phyloP scores from a whole-genome alignment of 2,888 invertebrate species.

The Caenorhabditis macrosperma region DNA sequence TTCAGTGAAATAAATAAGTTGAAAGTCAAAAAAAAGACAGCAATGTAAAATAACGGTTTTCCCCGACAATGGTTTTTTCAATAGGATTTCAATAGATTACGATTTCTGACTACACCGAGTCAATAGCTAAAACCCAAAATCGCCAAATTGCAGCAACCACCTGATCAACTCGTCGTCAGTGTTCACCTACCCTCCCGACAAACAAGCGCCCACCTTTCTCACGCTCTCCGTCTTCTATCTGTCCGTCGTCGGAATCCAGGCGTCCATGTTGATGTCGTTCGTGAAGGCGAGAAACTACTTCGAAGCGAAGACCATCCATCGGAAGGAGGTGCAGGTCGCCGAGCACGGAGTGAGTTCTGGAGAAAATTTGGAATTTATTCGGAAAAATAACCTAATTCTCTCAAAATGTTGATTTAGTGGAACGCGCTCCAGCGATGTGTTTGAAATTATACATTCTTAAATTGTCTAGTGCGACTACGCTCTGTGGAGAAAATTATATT shows the following conservation, averaged over 20 bases:
- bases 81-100: no score
- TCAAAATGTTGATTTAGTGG: no score
- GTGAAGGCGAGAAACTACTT: conserved; percentile 63
- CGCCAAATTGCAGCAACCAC: conserved; percentile 58
- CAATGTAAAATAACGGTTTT: no score
- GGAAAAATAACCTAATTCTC: neutral
- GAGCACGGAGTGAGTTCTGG: conserved; percentile 62
- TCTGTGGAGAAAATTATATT: no score
- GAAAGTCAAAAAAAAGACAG: no score
- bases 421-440: no score
- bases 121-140: neutral
- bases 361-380: conserved; percentile 2
- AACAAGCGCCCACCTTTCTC: conserved; percentile 23
- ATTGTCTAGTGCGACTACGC: no score
- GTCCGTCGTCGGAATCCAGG: conserved; percentile 40
- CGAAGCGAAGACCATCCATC: conserved; percentile 68
- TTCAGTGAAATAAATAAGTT: no score
- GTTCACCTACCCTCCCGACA: conserved; percentile 15
- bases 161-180: conserved; percentile 40
- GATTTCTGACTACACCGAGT: neutral
- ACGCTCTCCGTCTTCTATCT: conserved; percentile 38
- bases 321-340: conserved; percentile 68
- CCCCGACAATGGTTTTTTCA: no score
- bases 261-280: conserved; percentile 57
- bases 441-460: no score